Evolutionary conservation across 2,888 invertebrate genomes (phyloP).

Genomic region (Agrotis ipsilon): DNA sequence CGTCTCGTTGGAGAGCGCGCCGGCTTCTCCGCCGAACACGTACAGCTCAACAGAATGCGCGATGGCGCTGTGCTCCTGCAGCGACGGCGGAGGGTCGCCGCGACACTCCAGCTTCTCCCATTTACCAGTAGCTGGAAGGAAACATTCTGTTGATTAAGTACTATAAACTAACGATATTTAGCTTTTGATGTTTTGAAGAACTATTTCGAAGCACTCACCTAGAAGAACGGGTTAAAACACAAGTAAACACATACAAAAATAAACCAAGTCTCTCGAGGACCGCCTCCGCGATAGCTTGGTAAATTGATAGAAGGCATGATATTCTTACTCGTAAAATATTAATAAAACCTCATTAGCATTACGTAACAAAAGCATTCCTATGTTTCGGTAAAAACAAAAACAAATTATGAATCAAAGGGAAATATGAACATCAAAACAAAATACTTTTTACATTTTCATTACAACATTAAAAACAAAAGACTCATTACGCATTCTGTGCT

Average conservation of each 20-base stretch:
- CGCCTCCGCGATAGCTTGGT: background rate
- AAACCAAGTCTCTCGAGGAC: background rate
- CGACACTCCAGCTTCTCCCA: slow-evolving; percentile 94
- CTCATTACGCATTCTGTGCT: slow-evolving; percentile 23
- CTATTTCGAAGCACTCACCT: background rate
- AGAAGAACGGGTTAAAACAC: background rate
- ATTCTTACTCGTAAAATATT: background rate
- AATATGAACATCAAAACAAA: background rate
- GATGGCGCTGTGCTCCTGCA: slow-evolving; percentile 96
- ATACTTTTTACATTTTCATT: slow-evolving; percentile 6
- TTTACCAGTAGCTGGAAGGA: slow-evolving; percentile 92
- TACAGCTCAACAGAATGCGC: slow-evolving; percentile 94
- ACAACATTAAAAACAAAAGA: slow-evolving; percentile 19
- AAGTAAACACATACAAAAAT: no score
- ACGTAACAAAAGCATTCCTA: background rate
- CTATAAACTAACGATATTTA: background rate
- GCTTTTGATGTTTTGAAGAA: background rate
- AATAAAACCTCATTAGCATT: background rate
- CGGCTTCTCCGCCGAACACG: slow-evolving; percentile 97
- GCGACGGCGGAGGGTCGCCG: slow-evolving; percentile 94
- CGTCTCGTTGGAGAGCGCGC: slow-evolving; percentile 95
- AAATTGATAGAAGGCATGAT: background rate
- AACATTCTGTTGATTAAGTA: background rate
- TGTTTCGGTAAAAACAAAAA: background rate
- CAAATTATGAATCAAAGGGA: slow-evolving; percentile 2